Percentiles rank a stretch among this genome's conserved stretches.
Conservation (phyloP, 2,888 invertebrate species). For the Rapana venosa region DNA sequence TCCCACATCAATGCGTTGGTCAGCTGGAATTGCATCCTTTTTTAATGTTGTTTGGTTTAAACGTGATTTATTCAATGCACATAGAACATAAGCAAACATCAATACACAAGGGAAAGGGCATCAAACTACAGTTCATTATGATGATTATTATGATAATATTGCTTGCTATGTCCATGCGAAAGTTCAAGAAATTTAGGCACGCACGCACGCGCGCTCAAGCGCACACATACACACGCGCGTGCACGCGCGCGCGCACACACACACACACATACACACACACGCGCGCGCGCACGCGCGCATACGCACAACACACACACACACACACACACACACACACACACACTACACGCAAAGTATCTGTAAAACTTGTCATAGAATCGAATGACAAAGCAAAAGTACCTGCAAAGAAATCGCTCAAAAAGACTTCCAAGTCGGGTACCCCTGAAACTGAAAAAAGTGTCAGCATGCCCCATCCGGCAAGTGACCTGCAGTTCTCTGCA, state of each 20-base stretch:
- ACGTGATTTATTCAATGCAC: too few species aligned
- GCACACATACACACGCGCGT: not conserved
- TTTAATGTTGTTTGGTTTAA: too few species aligned
- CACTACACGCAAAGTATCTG: too few species aligned
- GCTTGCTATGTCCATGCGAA: not conserved
- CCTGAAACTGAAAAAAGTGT: too few species aligned
- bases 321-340: not conserved
- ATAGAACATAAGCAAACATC: not conserved
- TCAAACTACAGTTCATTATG: too few species aligned
- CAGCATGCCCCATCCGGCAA: not conserved
- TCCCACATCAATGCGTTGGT: too few species aligned
- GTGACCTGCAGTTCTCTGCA: not conserved
- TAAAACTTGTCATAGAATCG: not conserved
- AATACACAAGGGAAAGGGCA: not conserved
- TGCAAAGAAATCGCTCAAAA: not conserved
- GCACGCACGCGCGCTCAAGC: not conserved
- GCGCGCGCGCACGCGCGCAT: not conserved
- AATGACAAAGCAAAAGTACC: not conserved
- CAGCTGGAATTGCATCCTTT: too few species aligned
- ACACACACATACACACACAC: constrained; percentile 9
- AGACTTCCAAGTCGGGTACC: too few species aligned
- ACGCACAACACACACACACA: too few species aligned
- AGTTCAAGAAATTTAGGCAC: not conserved
- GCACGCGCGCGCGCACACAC: not conserved
- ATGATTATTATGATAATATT: too few species aligned